Evolutionary conservation across 23 tunicate genomes (phyloP).

Genomic region (Ciona savignyi): DNA sequence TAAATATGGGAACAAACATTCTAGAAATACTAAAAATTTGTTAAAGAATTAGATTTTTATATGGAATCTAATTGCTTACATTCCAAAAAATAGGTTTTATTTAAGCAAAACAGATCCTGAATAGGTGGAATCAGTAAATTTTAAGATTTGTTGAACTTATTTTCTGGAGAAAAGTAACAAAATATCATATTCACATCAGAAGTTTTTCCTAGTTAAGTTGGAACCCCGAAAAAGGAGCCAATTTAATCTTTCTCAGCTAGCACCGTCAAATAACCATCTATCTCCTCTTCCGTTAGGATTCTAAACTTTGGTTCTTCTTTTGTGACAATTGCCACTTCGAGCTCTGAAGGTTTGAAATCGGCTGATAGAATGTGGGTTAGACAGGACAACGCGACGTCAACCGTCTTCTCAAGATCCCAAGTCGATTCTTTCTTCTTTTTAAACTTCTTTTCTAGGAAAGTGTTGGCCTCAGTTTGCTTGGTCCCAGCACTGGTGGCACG

Average conservation of each 20-base stretch:
- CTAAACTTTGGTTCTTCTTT: conserved; percentile 46
- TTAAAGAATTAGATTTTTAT: too few species aligned
- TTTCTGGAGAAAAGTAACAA: too few species aligned
- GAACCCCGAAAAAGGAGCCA: too few species aligned
- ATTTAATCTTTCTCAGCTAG: conserved; percentile 79
- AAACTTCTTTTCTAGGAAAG: conserved; percentile 79
- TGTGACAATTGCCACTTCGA: conserved; percentile 79
- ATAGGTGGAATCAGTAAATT: too few species aligned
- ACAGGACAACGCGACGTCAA: conserved; percentile 80
- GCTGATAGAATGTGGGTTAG: conserved; percentile 77
- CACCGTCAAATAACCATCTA: conserved; percentile 52
- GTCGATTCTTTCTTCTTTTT: conserved; percentile 70
- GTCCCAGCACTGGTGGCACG: conserved; percentile 87
- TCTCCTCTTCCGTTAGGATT: conserved; percentile 60
- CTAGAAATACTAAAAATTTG: too few species aligned
- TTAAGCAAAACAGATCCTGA: too few species aligned
- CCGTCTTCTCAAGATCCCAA: conserved; percentile 57
- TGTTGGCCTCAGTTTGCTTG: conserved; percentile 96
- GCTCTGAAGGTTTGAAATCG: conserved; percentile 83
- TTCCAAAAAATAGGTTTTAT: too few species aligned
- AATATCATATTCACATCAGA: too few species aligned
- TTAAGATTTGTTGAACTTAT: too few species aligned
- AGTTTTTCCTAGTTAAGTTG: too few species aligned
- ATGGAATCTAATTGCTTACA: too few species aligned
- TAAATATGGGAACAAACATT: too few species aligned